Evolutionary conservation across 2,888 invertebrate species (phyloP), one percentile per base, ranked within the genome.

Genomic region (Alloscopus bannaensis): DNA sequence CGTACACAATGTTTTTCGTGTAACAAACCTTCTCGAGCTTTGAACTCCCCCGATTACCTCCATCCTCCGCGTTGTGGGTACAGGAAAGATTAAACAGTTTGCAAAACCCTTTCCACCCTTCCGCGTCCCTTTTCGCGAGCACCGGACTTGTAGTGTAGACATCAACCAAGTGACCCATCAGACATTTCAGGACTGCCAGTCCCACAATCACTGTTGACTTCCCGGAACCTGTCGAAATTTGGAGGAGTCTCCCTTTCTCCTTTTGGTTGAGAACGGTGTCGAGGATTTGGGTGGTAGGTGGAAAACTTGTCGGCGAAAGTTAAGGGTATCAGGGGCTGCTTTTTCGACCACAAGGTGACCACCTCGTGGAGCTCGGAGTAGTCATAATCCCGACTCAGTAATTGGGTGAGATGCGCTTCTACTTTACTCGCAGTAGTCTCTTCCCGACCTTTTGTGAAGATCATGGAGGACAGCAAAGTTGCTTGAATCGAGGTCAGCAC

Each of bases 61-160:
- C 36, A n/a, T n/a, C 16, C 22, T 81, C 81, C 20, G 36, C 69
- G 50, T 82, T 82, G 57, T 82, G 78, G 57, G 29, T 57, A 28
- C 64, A 52, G 18, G 65, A 47, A 0, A 81, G 42, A 20, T 28
- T 22, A 50, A 82, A 78, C 31, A 82, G 26, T 8, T 20, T 0
- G 28, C 73, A 80, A 45, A 82, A 81, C 42, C 11, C 6, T 0
- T 55, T 2, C 78, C 77, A 78, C 16, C 45, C 42, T 18, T 60
- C 57, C 13, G 82, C 64, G 57, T 82, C 82, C 22, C 82, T 36
- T 52, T 78, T 75, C 3, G 82, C 82, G 1, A 82, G 66, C 3
- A 78, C 70, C 8, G 78, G 64, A 50, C 55, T 81, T 24, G 70
- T 73, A 0, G 82, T 82, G 70, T 69, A 73, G 4, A 82, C 18